Conservation (phyloP, 2,888 invertebrate genomes). For the Amorpha juglandis region DNA sequence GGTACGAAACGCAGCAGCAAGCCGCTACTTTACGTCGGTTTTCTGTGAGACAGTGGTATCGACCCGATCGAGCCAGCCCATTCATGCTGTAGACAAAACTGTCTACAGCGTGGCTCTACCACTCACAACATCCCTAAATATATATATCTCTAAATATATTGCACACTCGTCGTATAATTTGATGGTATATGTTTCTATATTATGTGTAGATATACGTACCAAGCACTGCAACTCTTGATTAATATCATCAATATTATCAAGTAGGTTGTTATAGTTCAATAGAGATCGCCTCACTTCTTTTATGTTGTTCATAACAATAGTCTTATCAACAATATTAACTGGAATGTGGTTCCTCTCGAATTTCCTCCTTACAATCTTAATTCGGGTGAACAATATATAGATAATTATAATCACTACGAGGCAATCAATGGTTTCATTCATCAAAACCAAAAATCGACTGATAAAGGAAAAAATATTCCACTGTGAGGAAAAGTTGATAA, state of each 20-base stretch:
- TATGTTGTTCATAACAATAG: not conserved
- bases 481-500: not conserved
- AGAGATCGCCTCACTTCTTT: slow-evolving; percentile 19
- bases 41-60: too few species aligned
- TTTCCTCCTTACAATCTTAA: slow-evolving; percentile 7
- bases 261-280: slow-evolving; percentile 26
- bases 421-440: not conserved
- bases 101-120: too few species aligned
- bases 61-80: too few species aligned
- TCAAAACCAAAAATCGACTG: not conserved
- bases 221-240: slow-evolving; percentile 18
- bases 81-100: too few species aligned
- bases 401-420: not conserved
- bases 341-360: slow-evolving; percentile 5
- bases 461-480: not conserved
- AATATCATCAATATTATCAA: slow-evolving; percentile 23
- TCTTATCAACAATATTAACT: slow-evolving; percentile 8
- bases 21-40: too few species aligned
- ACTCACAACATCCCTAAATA: too few species aligned
- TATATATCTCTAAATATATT: too few species aligned
- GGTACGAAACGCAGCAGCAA: too few species aligned
- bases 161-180: too few species aligned
- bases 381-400: not conserved
- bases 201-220: slow-evolving; percentile 11
- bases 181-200: too few species aligned